Evolutionary conservation across 2,113 vertebrate species (phyloP), one percentile per base, ranked within the genome.

Genomic region (Gymnogyps californianus): DNA sequence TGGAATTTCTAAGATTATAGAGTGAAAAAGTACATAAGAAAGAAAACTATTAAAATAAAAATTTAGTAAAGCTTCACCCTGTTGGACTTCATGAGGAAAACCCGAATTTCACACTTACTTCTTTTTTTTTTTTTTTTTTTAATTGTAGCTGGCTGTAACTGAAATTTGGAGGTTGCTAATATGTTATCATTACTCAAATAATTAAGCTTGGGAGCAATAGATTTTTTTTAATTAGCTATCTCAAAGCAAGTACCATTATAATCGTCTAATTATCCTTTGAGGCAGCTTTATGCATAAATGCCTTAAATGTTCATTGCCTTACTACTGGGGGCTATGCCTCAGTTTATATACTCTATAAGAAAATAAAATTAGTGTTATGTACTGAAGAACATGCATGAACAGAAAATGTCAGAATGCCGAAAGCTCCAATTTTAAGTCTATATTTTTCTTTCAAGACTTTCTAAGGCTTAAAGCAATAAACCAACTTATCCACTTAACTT

Each of bases 121-220:
- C 55, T 79, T 38, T 64, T 52, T 49, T 13, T 19, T 34, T 66
- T 78, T 52, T 47, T 83, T 62, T 83, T 49, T 46, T 59, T 62
- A 80, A 93, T 6, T 52, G n/a, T 47, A 79, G 49, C 36, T 96
- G 87, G 57, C 61, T 95, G 44, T 67, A 94, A 93, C 42, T 90
- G 71, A 76, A 94, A 95, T 94, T 91, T 89, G 82, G 49, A 77
- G 9, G 32, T 84, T 96, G 57, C 61, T 95, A 97, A 95, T 93
- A 97, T 51, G 51, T 95, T 97, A 96, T 96, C 83, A 96, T 98
- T 98, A 95, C 75, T 96, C 84, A 97, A 98, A 97, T 94, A 97
- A 98, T 95, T 96, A 98, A 93, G 80, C 62, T 96, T 90, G 40
- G 78, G 92, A 97, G 90, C 62, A 95, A 96, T 44, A 97, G 72